Base-by-base conservation (phyloP, 2,888 invertebrate species). In the Caenorhabditis sp. region DNA sequence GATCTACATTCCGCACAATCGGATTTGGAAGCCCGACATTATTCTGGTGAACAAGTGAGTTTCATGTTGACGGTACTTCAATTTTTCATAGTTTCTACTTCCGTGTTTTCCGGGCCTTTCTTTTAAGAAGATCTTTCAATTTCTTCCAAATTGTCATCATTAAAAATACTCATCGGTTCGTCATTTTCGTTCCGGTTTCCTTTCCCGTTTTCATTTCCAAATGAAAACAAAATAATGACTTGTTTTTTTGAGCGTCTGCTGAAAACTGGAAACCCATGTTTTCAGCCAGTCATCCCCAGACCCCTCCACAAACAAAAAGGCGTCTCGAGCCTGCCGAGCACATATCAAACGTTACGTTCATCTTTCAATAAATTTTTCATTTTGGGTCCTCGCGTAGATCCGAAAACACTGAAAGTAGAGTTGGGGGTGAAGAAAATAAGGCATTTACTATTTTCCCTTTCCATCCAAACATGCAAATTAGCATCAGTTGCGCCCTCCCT, bases 1-100 rank as follows among this genome's bases (percentile, higher is more conserved):
- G 15, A 84, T 89, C 50, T 88, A 89, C 72, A 79, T 89, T n/a
- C 89, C 89, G 2, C 82, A 88, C 62, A 78, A 83, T 30, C 78
- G 84, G 58, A 65, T 89, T 7, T 89, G 89, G 89, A 85, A 83
- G 66, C 89, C 89, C 1, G 89, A 89, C 59, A 87, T 89, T 24
- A 86, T 87, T 26, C 81, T 89, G 15, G 83, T 87, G 20, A 89
- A 88, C 62, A 88, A 89, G 85, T 86, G 24, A 32, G 87, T 78
- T 46, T 35, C 35, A 32, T 15, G 3, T 32, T 45, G 11, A n/a
- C n/a, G n/a, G n/a, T n/a, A n/a, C n/a, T 32, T n/a, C 5, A 30
- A 27, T 59, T 11, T 45, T 24, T 55, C 45, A 7, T 45, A 15
- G 37, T 20, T 22, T n/a, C 6, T 3, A 27, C 61, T 61, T 61